These are phyloP conservation scores for Xiphophorus maculatus DNA, from an alignment of 2,113 vertebrate genomes.

Conservation along the genomic window DNA sequence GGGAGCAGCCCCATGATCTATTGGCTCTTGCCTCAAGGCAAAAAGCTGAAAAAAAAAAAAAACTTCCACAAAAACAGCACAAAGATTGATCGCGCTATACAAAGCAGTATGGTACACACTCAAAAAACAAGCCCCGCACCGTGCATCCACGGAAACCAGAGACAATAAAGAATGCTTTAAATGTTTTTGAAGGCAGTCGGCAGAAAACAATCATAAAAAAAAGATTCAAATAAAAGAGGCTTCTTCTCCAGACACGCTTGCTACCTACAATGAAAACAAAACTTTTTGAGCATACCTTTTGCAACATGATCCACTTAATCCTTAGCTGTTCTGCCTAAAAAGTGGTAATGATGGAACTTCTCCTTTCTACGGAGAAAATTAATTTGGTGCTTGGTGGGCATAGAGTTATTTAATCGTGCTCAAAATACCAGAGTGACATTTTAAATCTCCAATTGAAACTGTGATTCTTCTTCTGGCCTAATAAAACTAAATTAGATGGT, in stretches of 20 bases:
- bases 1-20: too few relatives aligned
- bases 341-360: neutral
- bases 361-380: neutral
- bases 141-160: too few relatives aligned
- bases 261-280: neutral
- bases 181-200: too few relatives aligned
- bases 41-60: too few relatives aligned
- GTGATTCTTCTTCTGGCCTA: neutral
- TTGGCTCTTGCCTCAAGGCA: too few relatives aligned
- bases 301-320: neutral
- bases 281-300: neutral
- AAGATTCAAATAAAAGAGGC: neutral
- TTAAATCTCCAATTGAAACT: neutral
- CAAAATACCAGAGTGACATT: neutral
- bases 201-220: too few relatives aligned
- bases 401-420: neutral
- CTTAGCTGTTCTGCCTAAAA: neutral
- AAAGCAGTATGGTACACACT: too few relatives aligned
- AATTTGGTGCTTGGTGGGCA: neutral
- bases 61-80: too few relatives aligned
- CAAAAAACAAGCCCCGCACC: too few relatives aligned
- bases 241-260: neutral
- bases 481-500: neutral
- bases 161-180: too few relatives aligned
- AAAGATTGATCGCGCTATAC: too few relatives aligned